Conservation (phyloP, 2,888 invertebrate genomes). For the Galerucella nymphaeae region DNA sequence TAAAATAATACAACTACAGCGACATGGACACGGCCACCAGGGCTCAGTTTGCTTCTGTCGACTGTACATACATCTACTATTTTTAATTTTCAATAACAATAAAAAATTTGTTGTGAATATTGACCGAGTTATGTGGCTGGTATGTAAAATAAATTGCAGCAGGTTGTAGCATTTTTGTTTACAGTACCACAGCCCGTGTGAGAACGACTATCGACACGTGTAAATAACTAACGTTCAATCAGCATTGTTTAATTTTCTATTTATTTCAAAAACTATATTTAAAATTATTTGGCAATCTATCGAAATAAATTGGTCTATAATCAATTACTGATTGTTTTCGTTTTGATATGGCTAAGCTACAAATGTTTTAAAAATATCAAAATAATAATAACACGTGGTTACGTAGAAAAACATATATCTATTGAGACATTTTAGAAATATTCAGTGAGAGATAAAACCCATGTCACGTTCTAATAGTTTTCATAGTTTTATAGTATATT, state of each 20-base stretch:
- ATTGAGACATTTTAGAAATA: background rate
- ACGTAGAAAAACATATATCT: background rate
- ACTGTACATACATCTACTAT: too few species aligned
- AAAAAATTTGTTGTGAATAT: too few species aligned
- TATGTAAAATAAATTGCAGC: background rate
- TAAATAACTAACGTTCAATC: background rate
- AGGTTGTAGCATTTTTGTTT: background rate
- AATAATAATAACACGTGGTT: conserved; percentile 26
- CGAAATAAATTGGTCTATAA: background rate
- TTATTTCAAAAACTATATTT: background rate
- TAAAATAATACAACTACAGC: too few species aligned
- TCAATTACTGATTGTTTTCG: conserved; percentile 6
- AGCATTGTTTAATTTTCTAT: background rate
- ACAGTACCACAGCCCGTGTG: background rate
- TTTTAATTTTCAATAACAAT: too few species aligned
- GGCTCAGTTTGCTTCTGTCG: too few species aligned
- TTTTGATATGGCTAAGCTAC: conserved; percentile 16
- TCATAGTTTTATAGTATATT: background rate
- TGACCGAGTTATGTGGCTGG: too few species aligned
- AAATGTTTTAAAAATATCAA: conserved; percentile 21
- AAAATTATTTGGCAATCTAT: background rate
- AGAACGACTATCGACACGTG: background rate
- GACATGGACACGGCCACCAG: too few species aligned
- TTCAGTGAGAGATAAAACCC: background rate
- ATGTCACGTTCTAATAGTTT: background rate